Percentiles rank a stretch among this genome's conserved stretches.
phyloP scores from a whole-genome alignment of 2,888 invertebrate genomes.

The Darwinula stevensoni region DNA sequence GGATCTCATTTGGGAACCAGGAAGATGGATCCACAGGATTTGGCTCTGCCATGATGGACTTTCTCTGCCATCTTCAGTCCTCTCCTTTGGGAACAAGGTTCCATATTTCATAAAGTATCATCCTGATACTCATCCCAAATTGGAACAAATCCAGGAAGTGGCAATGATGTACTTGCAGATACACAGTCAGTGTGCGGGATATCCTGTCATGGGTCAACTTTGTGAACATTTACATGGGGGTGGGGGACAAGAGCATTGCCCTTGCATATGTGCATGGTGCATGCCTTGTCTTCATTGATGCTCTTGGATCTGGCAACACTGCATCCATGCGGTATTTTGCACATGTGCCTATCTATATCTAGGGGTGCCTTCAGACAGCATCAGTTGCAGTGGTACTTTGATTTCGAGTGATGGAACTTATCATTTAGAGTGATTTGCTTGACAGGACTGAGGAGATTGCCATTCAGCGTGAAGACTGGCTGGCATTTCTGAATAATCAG shows the following conservation, averaged over 20 bases:
- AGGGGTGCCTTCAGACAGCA: too few species aligned
- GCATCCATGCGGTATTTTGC: background rate
- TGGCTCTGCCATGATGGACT: slow-evolving; percentile 40
- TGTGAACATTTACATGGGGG: slow-evolving; percentile 27
- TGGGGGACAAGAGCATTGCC: slow-evolving; percentile 12
- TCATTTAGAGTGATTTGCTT: too few species aligned
- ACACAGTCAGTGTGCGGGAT: slow-evolving; percentile 66
- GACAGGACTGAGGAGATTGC: too few species aligned
- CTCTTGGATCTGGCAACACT: slow-evolving; percentile 29
- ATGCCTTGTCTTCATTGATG: slow-evolving; percentile 64
- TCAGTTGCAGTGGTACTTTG: too few species aligned
- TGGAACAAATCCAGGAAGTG: too few species aligned
- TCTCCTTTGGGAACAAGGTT: slow-evolving; percentile 5
- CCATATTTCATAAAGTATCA: too few species aligned
- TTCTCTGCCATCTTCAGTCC: slow-evolving; percentile 21
- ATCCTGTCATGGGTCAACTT: slow-evolving; percentile 74
- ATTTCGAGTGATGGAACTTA: too few species aligned
- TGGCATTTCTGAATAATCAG: too few species aligned
- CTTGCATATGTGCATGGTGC: slow-evolving; percentile 60
- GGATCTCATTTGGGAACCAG: slow-evolving; percentile 23
- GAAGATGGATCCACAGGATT: slow-evolving; percentile 19
- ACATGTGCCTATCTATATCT: background rate
- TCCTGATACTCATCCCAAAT: too few species aligned
- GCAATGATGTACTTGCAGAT: slow-evolving; percentile 19
- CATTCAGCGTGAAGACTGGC: too few species aligned